Evolutionary conservation across 2,888 invertebrate species (phyloP), one percentile per base, ranked within the genome.

Genomic region (Chouioia cunea): DNA sequence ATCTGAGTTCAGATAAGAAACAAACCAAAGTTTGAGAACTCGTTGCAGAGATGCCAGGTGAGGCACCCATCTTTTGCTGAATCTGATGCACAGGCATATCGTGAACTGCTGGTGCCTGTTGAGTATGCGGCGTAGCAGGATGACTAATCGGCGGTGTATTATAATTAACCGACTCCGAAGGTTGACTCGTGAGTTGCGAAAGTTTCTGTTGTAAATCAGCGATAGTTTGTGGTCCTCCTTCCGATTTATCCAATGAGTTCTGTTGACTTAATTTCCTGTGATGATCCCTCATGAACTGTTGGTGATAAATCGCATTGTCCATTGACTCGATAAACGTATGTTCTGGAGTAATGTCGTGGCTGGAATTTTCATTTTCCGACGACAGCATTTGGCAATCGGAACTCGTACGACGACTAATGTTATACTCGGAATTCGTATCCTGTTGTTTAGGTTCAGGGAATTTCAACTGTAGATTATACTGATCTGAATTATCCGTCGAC

Each of bases 31-130:
- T 65, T 70, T 82, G 81, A 15, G 63, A 62, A 12, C 76, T 65
- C 12, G 76, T 69, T 23, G 71, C 71, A 22, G 82, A 78, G 77
- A 84, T 82, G n/a, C 86, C 85, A 62, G 86, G 57, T 83, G 62
- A 59, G 50, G 85, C 86, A 43, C 90, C 89, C 48, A 92, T 86
- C 81, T 92, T 92, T 81, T 93, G 92, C 77, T 93, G 93, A 74
- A 93, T 85, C 58, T 89, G 89, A 77, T 91, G 89, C 88, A 92
- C 89, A 81, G 92, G 92, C 57, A 90, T 88, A 81, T 89, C 91
- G 83, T 92, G 91, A 62, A 78, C 78, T 10, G 78, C 78, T 16
- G 77, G 50, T 2, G 89, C 88, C 70, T 90, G 89, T 73, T 88
- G 88, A 77, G 90, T 73, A 82, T 90, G 91, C 6, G 92, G 92